Percentiles rank a stretch among this genome's conserved stretches.
These are phyloP conservation scores for Salmo trutta DNA, from an alignment of 2,797 vertebrate species.

Conservation along the genomic window DNA sequence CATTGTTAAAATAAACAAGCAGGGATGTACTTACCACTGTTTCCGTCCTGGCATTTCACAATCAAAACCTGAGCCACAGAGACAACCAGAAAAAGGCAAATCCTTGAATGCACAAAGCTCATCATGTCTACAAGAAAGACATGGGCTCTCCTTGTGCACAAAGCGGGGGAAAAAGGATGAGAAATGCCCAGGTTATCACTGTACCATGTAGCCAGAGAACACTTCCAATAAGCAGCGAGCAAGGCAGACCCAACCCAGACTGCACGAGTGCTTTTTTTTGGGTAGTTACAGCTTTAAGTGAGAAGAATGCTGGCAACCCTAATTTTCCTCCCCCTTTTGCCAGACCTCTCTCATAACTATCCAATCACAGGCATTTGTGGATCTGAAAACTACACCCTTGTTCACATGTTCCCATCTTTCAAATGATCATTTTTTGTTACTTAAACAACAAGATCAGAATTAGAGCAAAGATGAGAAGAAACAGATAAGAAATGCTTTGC, in stretches of 20 bases:
- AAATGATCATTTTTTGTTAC: conserved; percentile 24
- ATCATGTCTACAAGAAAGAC: conserved; percentile 80
- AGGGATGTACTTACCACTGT: conserved; percentile 71
- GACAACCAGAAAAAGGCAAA: conserved; percentile 73
- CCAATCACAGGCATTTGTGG: conserved; percentile 69
- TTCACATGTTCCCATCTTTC: conserved; percentile 63
- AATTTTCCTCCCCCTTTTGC: conserved; percentile 86
- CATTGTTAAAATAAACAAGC: conserved; percentile 44
- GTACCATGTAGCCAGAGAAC: conserved; percentile 76
- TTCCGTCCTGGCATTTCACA: conserved; percentile 74
- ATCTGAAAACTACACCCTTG: conserved; percentile 71
- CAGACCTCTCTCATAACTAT: conserved; percentile 75
- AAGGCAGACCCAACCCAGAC: conserved; percentile 84
- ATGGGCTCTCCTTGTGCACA: conserved; percentile 69
- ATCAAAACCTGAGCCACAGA: conserved; percentile 71
- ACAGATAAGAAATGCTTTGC: conserved; percentile 36
- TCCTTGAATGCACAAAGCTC: conserved; percentile 76
- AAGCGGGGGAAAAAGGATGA: conserved; percentile 56
- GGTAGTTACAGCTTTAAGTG: conserved; percentile 95
- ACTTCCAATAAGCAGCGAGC: conserved; percentile 83
- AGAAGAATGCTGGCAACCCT: conserved; percentile 96
- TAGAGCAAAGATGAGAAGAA: conserved; percentile 11
- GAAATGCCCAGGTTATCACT: conserved; percentile 69
- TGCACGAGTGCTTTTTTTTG: conserved; percentile 76
- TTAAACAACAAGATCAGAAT: background rate